Conservation (phyloP, 92 coral and sea anemone genomes). For the Epizoanthus ramosus region DNA sequence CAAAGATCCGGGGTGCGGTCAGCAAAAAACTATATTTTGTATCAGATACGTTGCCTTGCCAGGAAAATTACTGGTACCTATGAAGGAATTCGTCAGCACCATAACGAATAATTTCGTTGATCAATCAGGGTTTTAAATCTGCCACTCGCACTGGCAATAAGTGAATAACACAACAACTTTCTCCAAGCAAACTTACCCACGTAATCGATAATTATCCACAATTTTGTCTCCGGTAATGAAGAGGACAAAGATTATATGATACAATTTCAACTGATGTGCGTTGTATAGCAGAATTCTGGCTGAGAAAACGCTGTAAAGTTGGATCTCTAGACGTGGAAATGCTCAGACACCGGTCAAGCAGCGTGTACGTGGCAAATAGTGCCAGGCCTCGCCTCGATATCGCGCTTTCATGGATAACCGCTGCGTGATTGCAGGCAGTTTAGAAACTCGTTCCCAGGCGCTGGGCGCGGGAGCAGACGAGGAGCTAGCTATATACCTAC, state of each 20-base stretch:
- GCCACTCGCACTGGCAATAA: no score
- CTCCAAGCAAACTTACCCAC: neutral
- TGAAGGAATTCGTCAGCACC: no score
- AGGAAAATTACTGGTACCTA: no score
- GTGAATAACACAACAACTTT: no score
- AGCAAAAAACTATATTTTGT: no score
- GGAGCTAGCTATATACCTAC: no score
- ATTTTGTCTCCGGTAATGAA: neutral
- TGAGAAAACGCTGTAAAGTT: constrained; percentile 7
- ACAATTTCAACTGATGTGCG: neutral
- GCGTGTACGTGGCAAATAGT: constrained; percentile 85
- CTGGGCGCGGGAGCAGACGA: no score
- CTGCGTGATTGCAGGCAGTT: neutral
- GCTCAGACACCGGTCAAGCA: constrained; percentile 50
- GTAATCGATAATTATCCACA: constrained; percentile 14
- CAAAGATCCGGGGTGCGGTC: no score
- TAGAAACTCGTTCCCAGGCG: no score
- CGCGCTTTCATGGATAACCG: constrained; percentile 29
- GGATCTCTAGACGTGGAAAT: constrained; percentile 59
- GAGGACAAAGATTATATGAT: neutral
- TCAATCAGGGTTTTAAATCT: no score
- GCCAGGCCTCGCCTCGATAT: constrained; percentile 72
- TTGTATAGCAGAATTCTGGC: neutral
- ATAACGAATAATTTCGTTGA: no score
- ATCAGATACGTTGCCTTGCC: no score